A percentile compares a stretch with the other conserved stretches of the same genome.
Conservation (phyloP, 2,888 invertebrate species). For the Hyalella azteca region DNA sequence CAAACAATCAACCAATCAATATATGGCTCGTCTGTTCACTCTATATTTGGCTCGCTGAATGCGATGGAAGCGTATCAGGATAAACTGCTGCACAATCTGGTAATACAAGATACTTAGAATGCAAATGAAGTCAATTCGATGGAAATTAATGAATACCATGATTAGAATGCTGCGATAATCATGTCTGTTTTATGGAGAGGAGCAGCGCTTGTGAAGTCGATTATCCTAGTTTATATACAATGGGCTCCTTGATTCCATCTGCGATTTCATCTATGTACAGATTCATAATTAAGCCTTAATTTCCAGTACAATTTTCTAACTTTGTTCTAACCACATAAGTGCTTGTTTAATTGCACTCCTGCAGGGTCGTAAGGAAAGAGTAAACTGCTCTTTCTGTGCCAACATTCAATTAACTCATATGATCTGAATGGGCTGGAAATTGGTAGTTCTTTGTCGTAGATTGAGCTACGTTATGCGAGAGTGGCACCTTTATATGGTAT, state of each 20-base stretch:
- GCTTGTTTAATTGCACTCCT: background rate
- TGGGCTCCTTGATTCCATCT: too few relatives aligned
- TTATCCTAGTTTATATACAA: too few relatives aligned
- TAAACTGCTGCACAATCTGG: too few relatives aligned
- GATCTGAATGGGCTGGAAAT: background rate
- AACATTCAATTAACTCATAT: conserved; percentile 29
- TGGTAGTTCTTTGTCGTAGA: background rate
- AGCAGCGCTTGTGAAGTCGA: background rate
- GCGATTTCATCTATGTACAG: too few relatives aligned
- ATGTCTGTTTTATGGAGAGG: conserved; percentile 1
- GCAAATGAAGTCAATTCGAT: background rate
- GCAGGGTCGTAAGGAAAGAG: conserved; percentile 29
- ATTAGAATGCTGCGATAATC: background rate
- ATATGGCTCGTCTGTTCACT: too few relatives aligned
- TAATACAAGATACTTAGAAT: too few relatives aligned
- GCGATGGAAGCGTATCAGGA: too few relatives aligned
- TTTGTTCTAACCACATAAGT: conserved; percentile 1
- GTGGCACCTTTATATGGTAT: too few relatives aligned
- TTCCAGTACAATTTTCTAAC: conserved; percentile 11
- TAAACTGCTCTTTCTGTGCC: conserved; percentile 22
- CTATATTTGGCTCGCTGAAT: too few relatives aligned
- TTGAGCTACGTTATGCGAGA: too few relatives aligned
- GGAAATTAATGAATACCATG: too few relatives aligned
- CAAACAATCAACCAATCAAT: too few relatives aligned
- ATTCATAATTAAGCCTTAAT: background rate